These are phyloP conservation scores for Laspeyria flexula DNA, from an alignment of 2,888 invertebrate species.

Conservation along the genomic window DNA sequence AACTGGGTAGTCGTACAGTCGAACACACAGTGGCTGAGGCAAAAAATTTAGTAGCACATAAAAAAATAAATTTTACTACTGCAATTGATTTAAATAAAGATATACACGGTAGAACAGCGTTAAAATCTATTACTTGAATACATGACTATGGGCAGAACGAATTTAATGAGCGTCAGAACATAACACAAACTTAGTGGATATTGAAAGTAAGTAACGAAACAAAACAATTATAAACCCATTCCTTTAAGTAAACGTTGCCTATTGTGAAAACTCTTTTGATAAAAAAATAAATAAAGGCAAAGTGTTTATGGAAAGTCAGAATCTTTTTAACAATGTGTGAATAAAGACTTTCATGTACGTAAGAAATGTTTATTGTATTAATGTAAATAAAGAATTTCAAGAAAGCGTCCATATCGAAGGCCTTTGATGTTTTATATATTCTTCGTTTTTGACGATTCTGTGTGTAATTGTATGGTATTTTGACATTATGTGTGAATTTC, in stretches of 20 bases:
- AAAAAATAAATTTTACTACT: neutral
- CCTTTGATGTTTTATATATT: neutral
- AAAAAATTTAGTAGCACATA: neutral
- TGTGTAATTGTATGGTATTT: too few relatives aligned
- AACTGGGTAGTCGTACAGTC: too few relatives aligned
- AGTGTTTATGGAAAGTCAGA: neutral
- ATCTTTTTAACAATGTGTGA: neutral
- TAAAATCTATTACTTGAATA: constrained; percentile 25
- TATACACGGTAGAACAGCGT: constrained; percentile 14
- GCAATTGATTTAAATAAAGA: too few relatives aligned
- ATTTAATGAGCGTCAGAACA: constrained; percentile 24
- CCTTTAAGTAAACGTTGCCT: neutral
- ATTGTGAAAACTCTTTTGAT: neutral
- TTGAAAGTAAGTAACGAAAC: neutral
- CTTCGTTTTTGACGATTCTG: too few relatives aligned
- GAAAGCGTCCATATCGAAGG: neutral
- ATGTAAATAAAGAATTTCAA: neutral
- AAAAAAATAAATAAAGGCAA: neutral
- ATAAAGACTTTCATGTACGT: neutral
- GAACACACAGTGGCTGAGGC: too few relatives aligned
- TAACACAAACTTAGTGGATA: constrained; percentile 9
- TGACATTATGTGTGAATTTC: too few relatives aligned
- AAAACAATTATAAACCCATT: neutral
- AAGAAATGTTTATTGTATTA: neutral
- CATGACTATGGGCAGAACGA: constrained; percentile 22